Conservation (phyloP, 1,140 invertebrate species). For the Drosophila cardini region DNA sequence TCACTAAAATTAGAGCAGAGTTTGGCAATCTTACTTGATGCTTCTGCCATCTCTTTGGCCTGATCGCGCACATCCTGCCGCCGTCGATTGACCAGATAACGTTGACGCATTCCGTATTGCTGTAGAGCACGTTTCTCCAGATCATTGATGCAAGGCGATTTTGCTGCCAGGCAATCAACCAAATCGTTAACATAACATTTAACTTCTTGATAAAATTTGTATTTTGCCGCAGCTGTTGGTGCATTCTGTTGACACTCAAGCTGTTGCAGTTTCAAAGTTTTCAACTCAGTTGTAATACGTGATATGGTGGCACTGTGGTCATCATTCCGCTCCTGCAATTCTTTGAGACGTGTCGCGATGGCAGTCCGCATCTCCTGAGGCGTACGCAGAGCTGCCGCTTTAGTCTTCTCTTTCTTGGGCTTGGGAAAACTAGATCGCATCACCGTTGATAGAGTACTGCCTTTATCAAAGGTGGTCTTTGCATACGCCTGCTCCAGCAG, state of each 20-base stretch:
- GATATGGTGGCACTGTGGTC: slow-evolving; percentile 86
- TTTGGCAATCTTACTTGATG: slow-evolving; percentile 85
- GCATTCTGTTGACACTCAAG: slow-evolving; percentile 87
- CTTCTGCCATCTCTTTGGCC: slow-evolving; percentile 93
- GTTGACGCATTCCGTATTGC: slow-evolving; percentile 89
- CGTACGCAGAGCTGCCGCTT: slow-evolving; percentile 85
- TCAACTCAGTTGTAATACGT: slow-evolving; percentile 86
- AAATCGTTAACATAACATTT: slow-evolving; percentile 98
- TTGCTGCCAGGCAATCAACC: slow-evolving; percentile 97
- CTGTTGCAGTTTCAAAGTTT: slow-evolving; percentile 87
- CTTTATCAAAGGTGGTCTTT: slow-evolving; percentile 60
- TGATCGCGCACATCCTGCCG: slow-evolving; percentile 97
- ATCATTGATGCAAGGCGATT: slow-evolving; percentile 91
- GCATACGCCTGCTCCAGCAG: slow-evolving; percentile 82
- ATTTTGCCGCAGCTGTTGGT: slow-evolving; percentile 90
- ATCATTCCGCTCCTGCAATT: slow-evolving; percentile 85
- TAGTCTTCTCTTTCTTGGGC: slow-evolving; percentile 73
- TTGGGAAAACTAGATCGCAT: slow-evolving; percentile 51
- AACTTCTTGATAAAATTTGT: slow-evolving; percentile 97
- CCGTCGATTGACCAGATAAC: slow-evolving; percentile 91
- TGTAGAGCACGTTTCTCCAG: slow-evolving; percentile 92
- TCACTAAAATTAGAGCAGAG: background rate
- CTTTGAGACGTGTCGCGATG: slow-evolving; percentile 53
- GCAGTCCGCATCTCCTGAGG: slow-evolving; percentile 87
- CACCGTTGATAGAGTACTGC: slow-evolving; percentile 51